Evolutionary conservation across 2,888 invertebrate genomes (phyloP).

Genomic region (Tenthredo distinguenda): DNA sequence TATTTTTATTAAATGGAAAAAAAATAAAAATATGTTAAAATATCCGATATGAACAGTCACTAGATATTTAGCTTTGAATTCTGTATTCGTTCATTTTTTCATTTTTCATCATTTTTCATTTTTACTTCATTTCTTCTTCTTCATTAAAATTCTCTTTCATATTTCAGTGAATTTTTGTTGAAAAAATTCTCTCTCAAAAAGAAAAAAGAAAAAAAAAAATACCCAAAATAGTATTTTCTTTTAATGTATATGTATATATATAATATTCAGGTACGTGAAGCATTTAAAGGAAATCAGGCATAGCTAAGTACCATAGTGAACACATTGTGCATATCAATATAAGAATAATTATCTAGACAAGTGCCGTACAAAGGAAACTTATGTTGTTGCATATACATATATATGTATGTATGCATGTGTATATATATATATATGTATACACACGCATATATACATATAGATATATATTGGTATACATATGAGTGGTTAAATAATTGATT

Average conservation of each 20-base stretch:
- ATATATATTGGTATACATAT: constrained; percentile 21
- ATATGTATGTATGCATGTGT: background rate
- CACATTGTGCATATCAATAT: constrained; percentile 78
- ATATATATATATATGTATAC: constrained; percentile 63
- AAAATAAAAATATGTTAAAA: constrained; percentile 6
- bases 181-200: constrained; percentile 23
- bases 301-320: constrained; percentile 78
- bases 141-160: constrained; percentile 15
- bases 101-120: constrained; percentile 34
- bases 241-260: background rate
- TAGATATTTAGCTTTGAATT: constrained; percentile 52
- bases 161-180: background rate
- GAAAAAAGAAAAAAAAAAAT: constrained; percentile 29
- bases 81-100: constrained; percentile 59
- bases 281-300: constrained; percentile 77
- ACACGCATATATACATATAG: constrained; percentile 65
- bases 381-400: constrained; percentile 75
- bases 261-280: constrained; percentile 77
- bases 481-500: background rate
- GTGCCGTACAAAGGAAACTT: constrained; percentile 85
- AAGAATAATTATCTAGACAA: constrained; percentile 76
- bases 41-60: constrained; percentile 52
- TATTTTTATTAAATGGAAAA: background rate
- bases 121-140: constrained; percentile 53
- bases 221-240: constrained; percentile 34